Evolutionary conservation across 2,113 vertebrate species (phyloP).

Genomic region (Coptodon bakossiorum): DNA sequence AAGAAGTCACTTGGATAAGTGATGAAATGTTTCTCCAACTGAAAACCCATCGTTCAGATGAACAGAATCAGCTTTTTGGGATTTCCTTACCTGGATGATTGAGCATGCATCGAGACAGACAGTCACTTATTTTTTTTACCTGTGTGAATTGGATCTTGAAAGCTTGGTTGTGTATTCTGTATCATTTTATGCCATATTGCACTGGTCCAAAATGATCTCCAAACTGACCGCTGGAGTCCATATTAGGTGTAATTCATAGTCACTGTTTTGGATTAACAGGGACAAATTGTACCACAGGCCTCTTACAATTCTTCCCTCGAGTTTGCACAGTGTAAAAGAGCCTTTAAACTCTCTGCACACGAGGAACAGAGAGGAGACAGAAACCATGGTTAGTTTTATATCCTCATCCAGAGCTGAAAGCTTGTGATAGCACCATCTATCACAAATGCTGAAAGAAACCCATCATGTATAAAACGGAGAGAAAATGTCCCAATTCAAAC

Average conservation of each 20-base stretch:
- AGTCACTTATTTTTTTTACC: neutral
- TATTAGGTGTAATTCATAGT: neutral
- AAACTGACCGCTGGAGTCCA: neutral
- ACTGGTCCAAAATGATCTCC: neutral
- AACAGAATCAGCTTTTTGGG: neutral
- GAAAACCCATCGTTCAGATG: neutral
- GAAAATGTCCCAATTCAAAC: neutral
- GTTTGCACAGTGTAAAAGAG: neutral
- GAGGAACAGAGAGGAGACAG: neutral
- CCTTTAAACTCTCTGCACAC: neutral
- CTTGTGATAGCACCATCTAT: neutral
- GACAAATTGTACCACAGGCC: neutral
- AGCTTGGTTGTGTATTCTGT: neutral
- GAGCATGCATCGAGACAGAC: neutral
- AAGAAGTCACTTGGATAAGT: neutral
- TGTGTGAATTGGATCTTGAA: neutral
- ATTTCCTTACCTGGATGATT: neutral
- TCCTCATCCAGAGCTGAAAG: neutral
- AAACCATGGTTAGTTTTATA: neutral
- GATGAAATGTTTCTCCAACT: neutral
- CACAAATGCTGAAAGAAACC: neutral
- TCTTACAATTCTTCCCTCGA: neutral
- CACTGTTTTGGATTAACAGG: neutral
- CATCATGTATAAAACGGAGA: neutral
- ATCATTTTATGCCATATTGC: neutral